Evolutionary conservation across 2,888 invertebrate species (phyloP).

Genomic region (Podotricha telesiphe): DNA sequence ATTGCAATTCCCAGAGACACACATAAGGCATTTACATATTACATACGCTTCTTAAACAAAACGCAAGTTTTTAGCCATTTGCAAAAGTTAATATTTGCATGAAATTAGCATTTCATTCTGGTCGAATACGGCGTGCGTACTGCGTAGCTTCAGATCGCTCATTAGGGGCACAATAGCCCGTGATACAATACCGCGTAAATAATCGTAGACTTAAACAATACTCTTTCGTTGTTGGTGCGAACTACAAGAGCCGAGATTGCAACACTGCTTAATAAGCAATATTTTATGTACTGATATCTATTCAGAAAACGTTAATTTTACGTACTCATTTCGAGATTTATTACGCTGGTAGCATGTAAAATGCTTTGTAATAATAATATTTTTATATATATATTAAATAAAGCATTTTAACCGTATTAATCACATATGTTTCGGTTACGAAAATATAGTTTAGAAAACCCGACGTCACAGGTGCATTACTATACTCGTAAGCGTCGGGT

Average conservation of each 20-base stretch:
- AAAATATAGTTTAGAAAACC: too few relatives aligned
- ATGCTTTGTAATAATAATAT: neutral
- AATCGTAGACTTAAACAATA: conserved; percentile 47
- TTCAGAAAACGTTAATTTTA: conserved; percentile 26
- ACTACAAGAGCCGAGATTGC: conserved; percentile 30
- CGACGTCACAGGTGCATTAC: too few relatives aligned
- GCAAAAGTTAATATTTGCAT: conserved; percentile 2
- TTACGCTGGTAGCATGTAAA: neutral
- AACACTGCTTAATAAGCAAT: conserved; percentile 30
- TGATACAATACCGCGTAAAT: conserved; percentile 57
- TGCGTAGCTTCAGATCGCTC: conserved; percentile 65
- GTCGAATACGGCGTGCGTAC: conserved; percentile 52
- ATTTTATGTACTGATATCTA: conserved; percentile 23
- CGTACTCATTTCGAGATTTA: conserved; percentile 3
- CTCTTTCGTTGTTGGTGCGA: conserved; percentile 28
- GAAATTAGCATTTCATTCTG: conserved; percentile 22
- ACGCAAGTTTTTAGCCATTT: neutral
- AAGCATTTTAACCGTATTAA: too few relatives aligned
- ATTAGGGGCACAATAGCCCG: conserved; percentile 71
- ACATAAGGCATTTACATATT: too few relatives aligned
- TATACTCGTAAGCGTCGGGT: too few relatives aligned
- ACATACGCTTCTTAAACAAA: too few relatives aligned
- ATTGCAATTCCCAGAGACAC: too few relatives aligned
- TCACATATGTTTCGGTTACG: too few relatives aligned
- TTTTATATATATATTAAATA: too few relatives aligned